A percentile compares a stretch with the other conserved stretches of the same genome.
phyloP scores from a whole-genome alignment of 2,797 vertebrate species.

The Sciaenops ocellatus region DNA sequence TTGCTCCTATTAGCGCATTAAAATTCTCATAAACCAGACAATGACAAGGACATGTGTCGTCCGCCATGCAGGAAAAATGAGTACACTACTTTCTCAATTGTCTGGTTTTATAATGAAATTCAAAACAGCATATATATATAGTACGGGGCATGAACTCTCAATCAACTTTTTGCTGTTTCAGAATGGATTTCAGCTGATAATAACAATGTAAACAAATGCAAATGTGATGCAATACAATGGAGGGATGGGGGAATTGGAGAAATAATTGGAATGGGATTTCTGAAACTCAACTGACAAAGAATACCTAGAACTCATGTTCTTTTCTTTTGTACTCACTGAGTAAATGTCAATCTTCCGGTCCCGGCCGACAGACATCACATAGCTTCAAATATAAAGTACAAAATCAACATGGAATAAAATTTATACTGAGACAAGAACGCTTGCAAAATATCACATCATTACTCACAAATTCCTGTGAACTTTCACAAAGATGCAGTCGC shows the following conservation, averaged over 20 bases:
- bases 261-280: constrained; percentile 65
- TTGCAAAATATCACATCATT: constrained; percentile 40
- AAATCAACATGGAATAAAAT: constrained; percentile 41
- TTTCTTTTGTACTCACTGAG: constrained; percentile 82
- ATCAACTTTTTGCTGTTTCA: constrained; percentile 4
- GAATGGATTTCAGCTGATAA: constrained; percentile 49
- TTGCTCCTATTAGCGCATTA: neutral
- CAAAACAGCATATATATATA: constrained; percentile 1
- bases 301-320: constrained; percentile 13
- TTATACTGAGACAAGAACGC: constrained; percentile 18
- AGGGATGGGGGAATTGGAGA: constrained; percentile 36
- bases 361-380: constrained; percentile 85
- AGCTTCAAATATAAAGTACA: constrained; percentile 73
- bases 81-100: neutral
- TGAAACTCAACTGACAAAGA: constrained; percentile 60
- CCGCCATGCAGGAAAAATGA: neutral
- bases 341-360: constrained; percentile 86
- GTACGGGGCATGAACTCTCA: constrained; percentile 13
- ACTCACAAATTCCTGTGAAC: constrained; percentile 86
- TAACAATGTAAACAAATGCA: constrained; percentile 68
- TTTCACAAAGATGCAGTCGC: constrained; percentile 83
- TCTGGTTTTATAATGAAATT: constrained; percentile 43
- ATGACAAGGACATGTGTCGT: constrained; percentile 6
- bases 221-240: constrained; percentile 46
- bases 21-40: constrained; percentile 21